Evolutionary conservation across 2,888 invertebrate genomes (phyloP).

Genomic region (Dinocampus coccinellae): DNA sequence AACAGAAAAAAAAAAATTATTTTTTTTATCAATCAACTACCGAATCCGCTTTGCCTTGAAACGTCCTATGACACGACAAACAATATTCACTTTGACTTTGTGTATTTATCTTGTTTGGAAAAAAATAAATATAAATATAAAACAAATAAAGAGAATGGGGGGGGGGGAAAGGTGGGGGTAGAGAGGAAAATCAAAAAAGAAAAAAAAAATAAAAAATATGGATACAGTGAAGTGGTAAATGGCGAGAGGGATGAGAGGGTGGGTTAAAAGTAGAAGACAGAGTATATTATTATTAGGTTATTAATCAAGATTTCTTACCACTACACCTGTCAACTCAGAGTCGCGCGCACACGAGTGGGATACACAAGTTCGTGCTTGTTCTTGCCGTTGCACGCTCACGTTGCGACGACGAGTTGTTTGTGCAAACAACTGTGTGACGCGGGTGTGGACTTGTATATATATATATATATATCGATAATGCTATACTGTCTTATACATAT

Average conservation of each 20-base stretch:
- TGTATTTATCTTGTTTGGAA: not conserved
- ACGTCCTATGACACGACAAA: conserved; percentile 11
- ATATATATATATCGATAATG: conserved; percentile 2
- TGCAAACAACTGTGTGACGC: conserved; percentile 28
- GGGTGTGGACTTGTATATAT: conserved; percentile 31
- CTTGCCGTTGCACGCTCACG: conserved; percentile 1
- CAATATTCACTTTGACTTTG: conserved; percentile 11
- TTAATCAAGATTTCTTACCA: conserved; percentile 64
- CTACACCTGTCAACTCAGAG: conserved; percentile 52
- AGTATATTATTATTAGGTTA: conserved; percentile 64
- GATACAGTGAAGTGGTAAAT: not conserved
- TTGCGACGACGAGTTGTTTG: not conserved
- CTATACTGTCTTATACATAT: not conserved
- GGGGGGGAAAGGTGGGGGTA: too few relatives aligned
- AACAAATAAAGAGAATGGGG: too few relatives aligned
- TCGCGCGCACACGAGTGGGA: conserved; percentile 32
- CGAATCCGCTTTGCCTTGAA: not conserved
- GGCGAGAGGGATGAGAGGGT: not conserved
- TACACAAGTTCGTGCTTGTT: not conserved
- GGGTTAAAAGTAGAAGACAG: conserved; percentile 45
- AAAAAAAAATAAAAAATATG: too few relatives aligned
- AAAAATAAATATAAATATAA: not conserved
- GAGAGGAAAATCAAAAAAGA: too few relatives aligned
- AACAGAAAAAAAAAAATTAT: conserved; percentile 12
- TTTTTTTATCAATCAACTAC: not conserved